These are phyloP conservation scores for Ophioderma brevispina DNA, from an alignment of 35 echinoderm and acorn worm species.

Conservation along the genomic window DNA sequence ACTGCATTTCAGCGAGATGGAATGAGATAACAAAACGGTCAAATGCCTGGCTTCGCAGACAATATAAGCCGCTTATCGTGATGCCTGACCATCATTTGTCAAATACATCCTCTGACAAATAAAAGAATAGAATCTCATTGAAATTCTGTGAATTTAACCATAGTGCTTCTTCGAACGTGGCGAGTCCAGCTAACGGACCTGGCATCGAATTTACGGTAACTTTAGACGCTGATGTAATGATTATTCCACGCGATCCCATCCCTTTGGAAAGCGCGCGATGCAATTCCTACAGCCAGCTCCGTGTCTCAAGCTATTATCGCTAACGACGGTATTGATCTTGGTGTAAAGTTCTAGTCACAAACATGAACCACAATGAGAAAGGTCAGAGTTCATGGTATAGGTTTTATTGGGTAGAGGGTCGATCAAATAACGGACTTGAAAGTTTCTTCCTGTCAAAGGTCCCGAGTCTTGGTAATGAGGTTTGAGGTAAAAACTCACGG, in stretches of 20 bases:
- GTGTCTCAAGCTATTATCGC: constrained; percentile 18
- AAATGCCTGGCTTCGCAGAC: too few species aligned
- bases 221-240: constrained; percentile 3
- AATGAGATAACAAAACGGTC: too few species aligned
- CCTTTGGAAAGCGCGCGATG: neutral
- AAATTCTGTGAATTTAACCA: too few species aligned
- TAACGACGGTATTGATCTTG: constrained; percentile 19
- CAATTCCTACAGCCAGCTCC: neutral
- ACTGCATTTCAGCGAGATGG: too few species aligned
- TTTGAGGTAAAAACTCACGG: too few species aligned
- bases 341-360: constrained; percentile 9
- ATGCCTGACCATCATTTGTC: too few species aligned
- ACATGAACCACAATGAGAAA: neutral
- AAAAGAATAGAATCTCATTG: too few species aligned
- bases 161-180: too few species aligned
- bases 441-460: too few species aligned
- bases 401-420: neutral
- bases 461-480: too few species aligned
- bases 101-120: too few species aligned
- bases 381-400: constrained; percentile 15
- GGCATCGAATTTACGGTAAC: constrained; percentile 15
- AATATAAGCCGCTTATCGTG: too few species aligned
- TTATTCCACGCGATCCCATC: neutral
- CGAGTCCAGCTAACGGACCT: constrained; percentile 8
- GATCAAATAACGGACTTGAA: neutral